These are phyloP conservation scores for Enteromius anoplus DNA, from an alignment of 2,797 vertebrate species.

Conservation along the genomic window DNA sequence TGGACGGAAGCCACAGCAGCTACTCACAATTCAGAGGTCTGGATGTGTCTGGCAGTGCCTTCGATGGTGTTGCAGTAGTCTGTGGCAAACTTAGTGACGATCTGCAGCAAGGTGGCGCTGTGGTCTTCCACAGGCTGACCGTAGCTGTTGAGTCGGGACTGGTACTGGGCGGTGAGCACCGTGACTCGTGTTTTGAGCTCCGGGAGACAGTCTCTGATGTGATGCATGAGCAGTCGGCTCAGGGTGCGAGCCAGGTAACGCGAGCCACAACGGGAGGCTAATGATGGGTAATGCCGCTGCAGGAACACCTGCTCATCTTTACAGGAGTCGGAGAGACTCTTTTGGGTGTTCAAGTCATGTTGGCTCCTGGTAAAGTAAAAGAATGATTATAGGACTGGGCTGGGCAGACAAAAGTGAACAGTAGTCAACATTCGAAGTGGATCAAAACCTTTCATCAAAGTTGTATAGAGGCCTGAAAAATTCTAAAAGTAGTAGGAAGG, in stretches of 20 bases:
- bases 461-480: neutral
- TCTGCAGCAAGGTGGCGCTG: conserved; percentile 84
- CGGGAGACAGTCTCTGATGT: conserved; percentile 85
- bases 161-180: conserved; percentile 79
- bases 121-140: conserved; percentile 84
- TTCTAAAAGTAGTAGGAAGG: neutral
- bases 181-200: conserved; percentile 83
- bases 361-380: conserved; percentile 75
- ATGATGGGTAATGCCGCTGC: conserved; percentile 82
- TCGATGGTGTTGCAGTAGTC: conserved; percentile 87
- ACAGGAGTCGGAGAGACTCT: conserved; percentile 73
- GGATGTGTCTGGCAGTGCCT: conserved; percentile 82
- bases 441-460: too few relatives aligned
- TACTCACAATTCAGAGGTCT: conserved; percentile 85
- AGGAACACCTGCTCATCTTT: conserved; percentile 81
- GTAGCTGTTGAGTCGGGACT: conserved; percentile 79
- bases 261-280: conserved; percentile 78
- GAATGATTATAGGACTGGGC: neutral
- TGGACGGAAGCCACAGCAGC: too few relatives aligned
- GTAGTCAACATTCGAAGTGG: too few relatives aligned
- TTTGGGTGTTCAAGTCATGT: conserved; percentile 82
- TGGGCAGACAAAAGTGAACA: neutral
- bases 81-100: conserved; percentile 85
- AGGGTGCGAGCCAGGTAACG: conserved; percentile 80
- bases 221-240: conserved; percentile 84